Evolutionary conservation across 2,797 vertebrate genomes (phyloP), one percentile per base, ranked within the genome.

Genomic region (Hippopotamyrus pictus): DNA sequence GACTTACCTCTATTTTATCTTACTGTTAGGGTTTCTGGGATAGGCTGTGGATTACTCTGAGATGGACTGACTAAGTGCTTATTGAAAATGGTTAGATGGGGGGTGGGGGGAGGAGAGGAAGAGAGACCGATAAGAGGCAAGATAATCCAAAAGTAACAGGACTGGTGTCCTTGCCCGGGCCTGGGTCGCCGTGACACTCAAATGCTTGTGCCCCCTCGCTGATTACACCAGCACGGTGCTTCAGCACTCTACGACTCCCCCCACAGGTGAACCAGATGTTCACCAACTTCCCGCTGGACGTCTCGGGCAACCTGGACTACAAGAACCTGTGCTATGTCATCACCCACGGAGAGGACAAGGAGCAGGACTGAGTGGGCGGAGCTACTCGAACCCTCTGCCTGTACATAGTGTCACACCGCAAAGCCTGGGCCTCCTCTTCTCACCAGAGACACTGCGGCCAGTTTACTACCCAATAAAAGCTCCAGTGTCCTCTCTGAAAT

Each of bases 271-370:
- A 95, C 86, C 96, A 97, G 94, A 97, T 97, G 95, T 97, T 97
- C 92, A 94, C 94, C 2, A 96, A 96, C 85, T 96, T 96, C 91
- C 96, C 95, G 3, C 94, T 96, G 89, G 96, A 97, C 91, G 95
- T 96, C 12, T 93, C 95, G 1, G 96, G 97, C 89, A 97, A 97
- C 93, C 94, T 97, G 37, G 96, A 97, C 93, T 97, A 97, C 89
- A 95, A 96, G 91, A 97, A 96, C 91, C 94, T 96, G 89, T 97
- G 96, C 91, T 97, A 97, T 0, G 94, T 97, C 93, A 98, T 97
- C 95, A 97, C 97, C 4, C 96, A 97, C 0, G 94, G 96, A 0
- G 97, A 97, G 79, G 97, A 97, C 93, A 97, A 98, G 86, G 97
- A 98, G 91, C 95, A 95, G 91, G 92, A 94, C 90, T 93, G 88